Conservation (phyloP, 1,140 invertebrate genomes). For the Adelges cooleyi region DNA sequence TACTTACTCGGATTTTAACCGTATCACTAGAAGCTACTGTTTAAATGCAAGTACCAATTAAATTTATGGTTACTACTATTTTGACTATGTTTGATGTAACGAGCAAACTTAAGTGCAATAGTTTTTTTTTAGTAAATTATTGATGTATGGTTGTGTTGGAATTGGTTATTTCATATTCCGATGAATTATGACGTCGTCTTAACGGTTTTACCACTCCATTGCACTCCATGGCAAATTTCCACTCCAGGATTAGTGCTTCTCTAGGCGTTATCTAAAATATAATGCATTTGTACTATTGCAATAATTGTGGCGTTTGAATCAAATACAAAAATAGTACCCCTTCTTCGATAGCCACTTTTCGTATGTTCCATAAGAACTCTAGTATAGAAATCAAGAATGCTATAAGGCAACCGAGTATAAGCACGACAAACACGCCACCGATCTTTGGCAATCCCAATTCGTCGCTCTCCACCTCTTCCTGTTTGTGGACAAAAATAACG, state of each 20-base stretch:
- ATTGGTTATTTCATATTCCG: neutral
- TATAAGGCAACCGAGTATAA: conserved; percentile 79
- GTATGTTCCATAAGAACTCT: conserved; percentile 87
- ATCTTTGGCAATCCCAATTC: conserved; percentile 82
- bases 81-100: no score
- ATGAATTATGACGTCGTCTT: conserved; percentile 30
- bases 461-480: conserved; percentile 64
- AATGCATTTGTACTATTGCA: neutral
- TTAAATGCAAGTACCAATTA: no score
- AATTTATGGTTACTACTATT: no score
- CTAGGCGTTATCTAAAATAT: conserved; percentile 53
- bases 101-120: no score
- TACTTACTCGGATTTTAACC: no score
- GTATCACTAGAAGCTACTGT: no score
- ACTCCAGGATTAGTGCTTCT: conserved; percentile 55
- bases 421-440: conserved; percentile 88
- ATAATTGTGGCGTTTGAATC: neutral
- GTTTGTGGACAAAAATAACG: conserved; percentile 60
- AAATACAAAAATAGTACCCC: conserved; percentile 42
- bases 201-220: conserved; percentile 47
- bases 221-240: conserved; percentile 62
- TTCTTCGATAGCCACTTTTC: conserved; percentile 79
- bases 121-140: no score
- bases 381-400: conserved; percentile 78
- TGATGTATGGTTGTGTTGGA: no score